phyloP scores from a whole-genome alignment of 2,113 vertebrate species.

The Halichoeres trimaculatus region DNA sequence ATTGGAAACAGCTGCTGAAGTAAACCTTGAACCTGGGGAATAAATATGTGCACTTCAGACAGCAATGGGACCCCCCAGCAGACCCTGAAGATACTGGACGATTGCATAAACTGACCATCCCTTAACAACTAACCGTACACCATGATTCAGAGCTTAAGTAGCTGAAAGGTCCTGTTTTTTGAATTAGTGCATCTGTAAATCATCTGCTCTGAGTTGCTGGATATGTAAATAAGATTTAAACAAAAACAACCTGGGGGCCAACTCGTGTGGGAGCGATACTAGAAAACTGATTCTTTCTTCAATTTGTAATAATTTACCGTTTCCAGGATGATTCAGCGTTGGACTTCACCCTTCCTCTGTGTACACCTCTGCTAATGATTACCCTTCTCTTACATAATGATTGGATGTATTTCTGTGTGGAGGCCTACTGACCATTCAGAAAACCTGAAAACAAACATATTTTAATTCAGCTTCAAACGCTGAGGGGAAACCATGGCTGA shows the following conservation, averaged over 20 bases:
- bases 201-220: not conserved
- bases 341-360: slow-evolving; percentile 58
- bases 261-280: not conserved
- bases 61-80: not conserved
- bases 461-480: not conserved
- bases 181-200: not conserved
- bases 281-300: not conserved
- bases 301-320: slow-evolving; percentile 40
- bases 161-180: slow-evolving; percentile 1
- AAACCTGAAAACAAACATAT: slow-evolving; percentile 8
- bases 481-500: not conserved
- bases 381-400: slow-evolving; percentile 56
- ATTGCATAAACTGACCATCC: slow-evolving; percentile 9
- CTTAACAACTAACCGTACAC: not conserved
- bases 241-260: not conserved
- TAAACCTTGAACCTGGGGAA: slow-evolving; percentile 21
- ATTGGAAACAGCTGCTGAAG: not conserved
- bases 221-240: not conserved
- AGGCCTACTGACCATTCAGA: slow-evolving; percentile 26
- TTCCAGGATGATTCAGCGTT: slow-evolving; percentile 27
- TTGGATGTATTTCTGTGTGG: slow-evolving; percentile 37
- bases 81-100: slow-evolving; percentile 4
- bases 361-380: slow-evolving; percentile 59
- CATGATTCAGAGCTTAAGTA: not conserved
- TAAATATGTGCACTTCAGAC: slow-evolving; percentile 1